phyloP scores from a whole-genome alignment of 1,140 invertebrate genomes.

The Drosophila micromelanica region DNA sequence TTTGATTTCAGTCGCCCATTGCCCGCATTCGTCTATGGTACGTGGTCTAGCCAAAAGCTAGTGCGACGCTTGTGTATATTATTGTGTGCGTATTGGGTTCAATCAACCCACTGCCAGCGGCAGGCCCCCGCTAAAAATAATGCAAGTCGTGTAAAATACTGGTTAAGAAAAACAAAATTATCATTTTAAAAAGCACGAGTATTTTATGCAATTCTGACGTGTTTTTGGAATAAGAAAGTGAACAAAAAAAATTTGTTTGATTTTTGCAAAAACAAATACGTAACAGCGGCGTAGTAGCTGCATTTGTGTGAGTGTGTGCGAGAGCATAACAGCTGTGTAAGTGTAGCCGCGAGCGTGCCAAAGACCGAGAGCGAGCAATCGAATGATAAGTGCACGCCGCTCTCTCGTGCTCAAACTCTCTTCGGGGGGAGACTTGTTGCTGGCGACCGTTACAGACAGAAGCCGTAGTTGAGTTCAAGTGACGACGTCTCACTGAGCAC shows the following conservation, averaged over 20 bases:
- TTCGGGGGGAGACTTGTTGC: slow-evolving; percentile 34
- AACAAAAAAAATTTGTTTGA: slow-evolving; percentile 44
- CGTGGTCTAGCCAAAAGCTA: slow-evolving; percentile 30
- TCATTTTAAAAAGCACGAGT: slow-evolving; percentile 19
- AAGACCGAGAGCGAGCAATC: slow-evolving; percentile 28
- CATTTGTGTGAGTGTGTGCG: slow-evolving; percentile 13
- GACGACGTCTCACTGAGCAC: slow-evolving; percentile 61
- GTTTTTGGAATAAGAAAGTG: slow-evolving; percentile 7
- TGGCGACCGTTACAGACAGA: slow-evolving; percentile 53
- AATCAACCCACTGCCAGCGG: slow-evolving; percentile 57
- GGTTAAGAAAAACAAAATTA: slow-evolving; percentile 7
- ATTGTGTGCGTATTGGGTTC: slow-evolving; percentile 58
- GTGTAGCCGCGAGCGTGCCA: slow-evolving; percentile 32
- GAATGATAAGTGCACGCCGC: slow-evolving; percentile 64
- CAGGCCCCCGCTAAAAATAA: slow-evolving; percentile 26
- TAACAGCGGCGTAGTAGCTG: slow-evolving; percentile 53
- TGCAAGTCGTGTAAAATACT: slow-evolving; percentile 43
- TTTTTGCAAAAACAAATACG: slow-evolving; percentile 80
- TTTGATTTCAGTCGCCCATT: slow-evolving; percentile 71
- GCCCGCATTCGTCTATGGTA: slow-evolving; percentile 56
- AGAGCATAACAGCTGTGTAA: slow-evolving; percentile 25
- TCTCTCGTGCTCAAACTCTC: slow-evolving; percentile 16
- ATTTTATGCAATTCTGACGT: slow-evolving; percentile 45
- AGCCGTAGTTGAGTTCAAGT: slow-evolving; percentile 79
- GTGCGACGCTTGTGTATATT: slow-evolving; percentile 17